Evolutionary conservation across 2,113 vertebrate genomes (phyloP), one percentile per base, ranked within the genome.

Genomic region (Etia nguti): DNA sequence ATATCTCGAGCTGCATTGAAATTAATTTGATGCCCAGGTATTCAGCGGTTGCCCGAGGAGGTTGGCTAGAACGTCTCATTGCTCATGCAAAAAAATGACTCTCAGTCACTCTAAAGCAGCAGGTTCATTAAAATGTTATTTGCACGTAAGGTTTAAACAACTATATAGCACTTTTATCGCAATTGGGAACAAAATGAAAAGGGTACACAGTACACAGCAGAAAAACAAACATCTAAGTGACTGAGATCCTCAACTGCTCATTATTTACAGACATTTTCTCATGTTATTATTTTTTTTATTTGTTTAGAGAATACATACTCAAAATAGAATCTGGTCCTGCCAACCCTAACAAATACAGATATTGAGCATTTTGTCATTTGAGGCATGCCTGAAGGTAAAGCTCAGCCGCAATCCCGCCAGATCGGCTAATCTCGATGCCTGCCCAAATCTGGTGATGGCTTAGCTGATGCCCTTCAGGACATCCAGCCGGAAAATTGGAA

Each of bases 61-160:
- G 46, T 77, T 31, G 43, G 26, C 80, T 6, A 81, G 11, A 86
- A 26, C n/a, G 54, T 85, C 80, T 57, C 6, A 31, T 70, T 12
- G 3, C 83, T 89, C 85, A 86, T 84, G 81, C 87, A 86, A 89
- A 90, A 22, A 80, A 68, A 73, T 36, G 41, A 24, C 43, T 81
- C 43, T 77, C 26, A 52, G 20, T 57, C 65, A 75, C 16, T 79
- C 34, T 65, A 83, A 81, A 56, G 68, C 56, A 15, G 81, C 80
- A 43, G 60, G 43, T 83, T 91, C 79, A 90, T 88, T 90, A 59
- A 75, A 75, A 80, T 90, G 83, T 62, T 22, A 88, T 86, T 73
- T 55, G 75, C 65, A 79, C 11, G 4, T 85, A 46, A 85, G 56
- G 59, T 38, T 36, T 80, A 92, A 88, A 85, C 38, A 68, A 50